Evolutionary conservation across 2,888 invertebrate species (phyloP).

Genomic region (Caenorhabditis zanzibari): DNA sequence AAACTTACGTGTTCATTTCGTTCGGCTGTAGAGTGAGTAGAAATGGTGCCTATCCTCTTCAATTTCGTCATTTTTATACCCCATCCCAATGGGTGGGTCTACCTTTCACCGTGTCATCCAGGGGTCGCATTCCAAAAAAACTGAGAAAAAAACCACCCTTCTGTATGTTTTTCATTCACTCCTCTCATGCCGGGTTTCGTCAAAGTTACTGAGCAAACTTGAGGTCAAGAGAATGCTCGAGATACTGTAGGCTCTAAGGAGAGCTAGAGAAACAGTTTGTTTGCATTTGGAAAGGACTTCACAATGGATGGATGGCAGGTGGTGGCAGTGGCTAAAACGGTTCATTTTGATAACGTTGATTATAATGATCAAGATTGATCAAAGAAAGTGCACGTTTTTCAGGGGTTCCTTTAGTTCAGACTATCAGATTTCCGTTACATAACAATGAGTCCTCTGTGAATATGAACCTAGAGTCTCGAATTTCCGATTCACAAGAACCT

Average conservation of each 20-base stretch:
- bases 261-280: slow-evolving; percentile 11
- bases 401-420: slow-evolving; percentile 1
- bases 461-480: background rate
- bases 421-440: slow-evolving; percentile 12
- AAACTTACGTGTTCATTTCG: slow-evolving; percentile 66
- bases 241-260: slow-evolving; percentile 11
- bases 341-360: slow-evolving; percentile 32
- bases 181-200: slow-evolving; percentile 25
- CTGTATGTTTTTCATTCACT: slow-evolving; percentile 34
- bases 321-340: slow-evolving; percentile 29
- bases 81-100: slow-evolving; percentile 49
- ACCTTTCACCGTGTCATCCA: slow-evolving; percentile 15
- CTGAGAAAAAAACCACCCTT: slow-evolving; percentile 22
- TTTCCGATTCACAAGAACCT: background rate
- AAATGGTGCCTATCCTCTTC: slow-evolving; percentile 19
- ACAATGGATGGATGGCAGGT: slow-evolving; percentile 26
- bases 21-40: slow-evolving; percentile 31
- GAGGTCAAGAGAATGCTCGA: slow-evolving; percentile 56
- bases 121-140: slow-evolving; percentile 39
- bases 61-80: slow-evolving; percentile 43
- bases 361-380: slow-evolving; percentile 19
- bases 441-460: slow-evolving; percentile 1
- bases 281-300: slow-evolving; percentile 41
- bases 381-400: background rate
- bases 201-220: slow-evolving; percentile 61